Conservation (phyloP, 2,797 vertebrate species). For the Rhynchotus rufescens region DNA sequence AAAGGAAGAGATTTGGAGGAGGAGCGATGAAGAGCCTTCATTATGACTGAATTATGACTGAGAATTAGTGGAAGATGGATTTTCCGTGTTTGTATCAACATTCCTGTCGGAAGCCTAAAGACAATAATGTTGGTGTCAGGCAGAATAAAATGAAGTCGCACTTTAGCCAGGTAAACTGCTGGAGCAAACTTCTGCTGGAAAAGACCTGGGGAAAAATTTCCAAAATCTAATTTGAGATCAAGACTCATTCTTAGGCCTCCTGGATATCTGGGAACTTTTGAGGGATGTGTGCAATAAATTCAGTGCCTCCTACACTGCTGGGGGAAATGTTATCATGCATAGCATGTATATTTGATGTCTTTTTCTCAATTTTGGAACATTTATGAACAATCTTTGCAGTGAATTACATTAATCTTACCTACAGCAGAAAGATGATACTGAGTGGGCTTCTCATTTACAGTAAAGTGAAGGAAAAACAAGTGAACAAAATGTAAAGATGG, state of each 20-base stretch:
- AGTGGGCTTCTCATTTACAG: neutral
- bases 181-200: neutral
- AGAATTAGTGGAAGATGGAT: neutral
- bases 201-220: neutral
- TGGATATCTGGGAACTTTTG: conserved; percentile 44
- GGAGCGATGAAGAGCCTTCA: conserved; percentile 90
- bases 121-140: neutral
- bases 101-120: conserved; percentile 21
- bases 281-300: conserved; percentile 51
- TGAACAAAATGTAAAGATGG: neutral
- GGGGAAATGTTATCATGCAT: conserved; percentile 27
- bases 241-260: neutral
- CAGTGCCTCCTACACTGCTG: conserved; percentile 6
- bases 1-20: conserved; percentile 90
- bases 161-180: neutral
- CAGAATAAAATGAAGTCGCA: neutral
- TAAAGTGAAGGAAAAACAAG: neutral
- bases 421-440: conserved; percentile 25
- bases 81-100: neutral
- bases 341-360: neutral
- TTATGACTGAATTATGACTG: conserved; percentile 84
- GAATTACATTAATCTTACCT: conserved; percentile 38
- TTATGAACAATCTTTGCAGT: conserved; percentile 43
- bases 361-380: conserved; percentile 38
- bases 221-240: neutral